Evolutionary conservation across 2,113 vertebrate genomes (phyloP).

Genomic region (Plecotus auritus): DNA sequence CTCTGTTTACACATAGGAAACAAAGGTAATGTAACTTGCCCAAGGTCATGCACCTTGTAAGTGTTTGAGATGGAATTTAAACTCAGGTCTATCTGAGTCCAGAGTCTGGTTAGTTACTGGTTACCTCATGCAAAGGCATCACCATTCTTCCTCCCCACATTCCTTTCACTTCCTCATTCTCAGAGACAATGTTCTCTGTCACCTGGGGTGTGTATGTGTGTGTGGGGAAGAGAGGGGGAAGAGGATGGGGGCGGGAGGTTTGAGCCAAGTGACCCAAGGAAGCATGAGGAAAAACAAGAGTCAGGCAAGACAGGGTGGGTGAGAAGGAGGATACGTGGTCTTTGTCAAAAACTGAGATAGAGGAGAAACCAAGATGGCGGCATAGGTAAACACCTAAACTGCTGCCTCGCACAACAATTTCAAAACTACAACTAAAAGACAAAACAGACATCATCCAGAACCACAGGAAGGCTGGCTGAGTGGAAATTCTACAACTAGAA

Average conservation of each 20-base stretch:
- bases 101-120: not conserved
- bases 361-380: not conserved
- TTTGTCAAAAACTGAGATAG: not conserved
- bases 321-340: not conserved
- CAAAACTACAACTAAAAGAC: too few species aligned
- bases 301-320: not conserved
- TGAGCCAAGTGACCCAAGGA: not conserved
- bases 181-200: not conserved
- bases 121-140: not conserved
- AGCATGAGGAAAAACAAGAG: slow-evolving; percentile 18
- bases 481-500: too few species aligned
- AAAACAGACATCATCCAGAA: too few species aligned
- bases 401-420: too few species aligned
- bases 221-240: not conserved
- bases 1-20: not conserved
- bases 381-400: too few species aligned
- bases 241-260: too few species aligned
- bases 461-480: too few species aligned
- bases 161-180: slow-evolving; percentile 37
- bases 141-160: not conserved
- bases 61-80: not conserved
- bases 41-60: not conserved
- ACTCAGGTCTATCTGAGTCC: not conserved
- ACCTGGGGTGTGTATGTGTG: not conserved
- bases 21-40: not conserved